These are phyloP conservation scores for Drosophila recens DNA, from an alignment of 2,888 invertebrate genomes.

Conservation along the genomic window DNA sequence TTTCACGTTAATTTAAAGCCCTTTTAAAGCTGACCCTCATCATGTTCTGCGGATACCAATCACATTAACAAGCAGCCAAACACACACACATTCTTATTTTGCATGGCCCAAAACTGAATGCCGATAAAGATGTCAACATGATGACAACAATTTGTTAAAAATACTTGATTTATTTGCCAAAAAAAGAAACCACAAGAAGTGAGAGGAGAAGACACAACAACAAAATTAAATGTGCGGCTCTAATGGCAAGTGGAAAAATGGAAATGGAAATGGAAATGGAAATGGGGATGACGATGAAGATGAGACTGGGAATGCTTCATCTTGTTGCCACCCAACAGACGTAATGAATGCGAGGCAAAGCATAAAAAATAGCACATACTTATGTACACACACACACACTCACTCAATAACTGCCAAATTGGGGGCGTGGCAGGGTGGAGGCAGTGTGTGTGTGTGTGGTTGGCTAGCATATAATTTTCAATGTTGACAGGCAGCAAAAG, in stretches of 20 bases:
- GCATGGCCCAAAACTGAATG: constrained; percentile 47
- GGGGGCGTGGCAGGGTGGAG: constrained; percentile 2
- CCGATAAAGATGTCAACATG: constrained; percentile 79
- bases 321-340: constrained; percentile 71
- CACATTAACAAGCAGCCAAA: constrained; percentile 41
- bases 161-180: constrained; percentile 75
- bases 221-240: constrained; percentile 71
- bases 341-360: constrained; percentile 74
- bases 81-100: constrained; percentile 36
- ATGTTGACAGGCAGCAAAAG: constrained; percentile 78
- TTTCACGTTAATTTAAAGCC: neutral
- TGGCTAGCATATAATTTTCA: constrained; percentile 74
- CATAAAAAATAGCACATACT: constrained; percentile 65
- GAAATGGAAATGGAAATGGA: neutral
- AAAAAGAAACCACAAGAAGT: constrained; percentile 30
- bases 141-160: constrained; percentile 81
- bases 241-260: constrained; percentile 52
- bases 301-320: constrained; percentile 32
- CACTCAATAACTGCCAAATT: constrained; percentile 19
- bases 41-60: constrained; percentile 32
- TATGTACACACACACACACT: neutral
- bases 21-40: constrained; percentile 27
- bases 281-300: too few species aligned
- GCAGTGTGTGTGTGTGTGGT: constrained; percentile 45
- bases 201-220: constrained; percentile 29